Evolutionary conservation across 2,797 vertebrate genomes (phyloP).

Genomic region (Falco cherrug): DNA sequence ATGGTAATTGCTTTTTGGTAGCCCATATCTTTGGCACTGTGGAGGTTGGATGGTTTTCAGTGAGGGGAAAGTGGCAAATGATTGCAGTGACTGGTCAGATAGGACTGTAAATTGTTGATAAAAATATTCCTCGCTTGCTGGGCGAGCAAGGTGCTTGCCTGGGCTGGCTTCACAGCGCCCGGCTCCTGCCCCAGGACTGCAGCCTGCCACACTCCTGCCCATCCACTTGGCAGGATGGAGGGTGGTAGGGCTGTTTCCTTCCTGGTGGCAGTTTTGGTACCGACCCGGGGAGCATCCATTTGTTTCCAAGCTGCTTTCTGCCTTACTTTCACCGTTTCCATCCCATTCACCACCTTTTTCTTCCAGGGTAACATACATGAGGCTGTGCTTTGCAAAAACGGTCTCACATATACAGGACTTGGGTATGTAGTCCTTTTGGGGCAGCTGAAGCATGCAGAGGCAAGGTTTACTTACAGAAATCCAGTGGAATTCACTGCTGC

Average conservation of each 20-base stretch:
- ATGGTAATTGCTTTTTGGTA: rapidly evolving
- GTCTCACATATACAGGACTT: neutral
- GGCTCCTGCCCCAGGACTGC: neutral
- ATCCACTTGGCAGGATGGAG: neutral
- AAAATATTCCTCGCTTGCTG: neutral
- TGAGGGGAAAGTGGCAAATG: neutral
- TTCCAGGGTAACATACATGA: neutral
- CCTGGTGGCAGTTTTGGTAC: neutral
- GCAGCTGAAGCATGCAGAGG: neutral
- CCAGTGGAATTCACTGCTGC: neutral
- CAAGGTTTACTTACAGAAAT: neutral
- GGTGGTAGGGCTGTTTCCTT: neutral
- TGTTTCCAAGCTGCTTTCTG: neutral
- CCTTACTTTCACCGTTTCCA: neutral
- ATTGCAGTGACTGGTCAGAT: neutral
- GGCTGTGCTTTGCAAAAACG: neutral
- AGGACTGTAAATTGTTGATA: neutral
- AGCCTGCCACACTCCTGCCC: neutral
- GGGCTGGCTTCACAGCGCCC: neutral
- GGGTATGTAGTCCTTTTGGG: neutral
- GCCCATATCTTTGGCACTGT: neutral
- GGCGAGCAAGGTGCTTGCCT: neutral
- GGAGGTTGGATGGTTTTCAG: neutral
- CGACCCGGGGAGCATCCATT: rapidly evolving
- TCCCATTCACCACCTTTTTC: neutral